Evolutionary conservation across 2,888 invertebrate species (phyloP), one percentile per base, ranked within the genome.

Genomic region (Trissoscelio sp.): DNA sequence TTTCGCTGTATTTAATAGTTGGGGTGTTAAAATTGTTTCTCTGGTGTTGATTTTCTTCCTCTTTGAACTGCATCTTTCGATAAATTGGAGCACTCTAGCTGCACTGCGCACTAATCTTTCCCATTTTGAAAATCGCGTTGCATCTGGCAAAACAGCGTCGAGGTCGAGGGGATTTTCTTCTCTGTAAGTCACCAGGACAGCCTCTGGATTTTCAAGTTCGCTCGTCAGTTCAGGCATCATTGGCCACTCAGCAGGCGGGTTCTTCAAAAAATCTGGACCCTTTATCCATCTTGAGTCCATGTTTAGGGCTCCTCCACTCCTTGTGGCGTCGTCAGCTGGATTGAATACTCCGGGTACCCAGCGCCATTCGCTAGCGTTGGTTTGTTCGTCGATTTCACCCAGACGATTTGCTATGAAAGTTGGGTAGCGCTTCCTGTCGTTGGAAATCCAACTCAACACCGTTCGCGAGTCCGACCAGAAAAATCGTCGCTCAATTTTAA

Each of bases 111-210:
- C 55, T 12, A 74, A 28, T 0, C 74, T 46, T 9, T 64, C 0
- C 80, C 74, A 80, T 0, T 31, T 46, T 1, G 74, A 80, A 28
- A 80, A 80, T 0, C 64, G 69, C 0, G 1, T n/a, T 1, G 9
- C 44, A 9, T 69, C 20, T 0, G 69, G 57, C 9, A 53, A 28
- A 11, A 9, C 6, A 2, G 6, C 34, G 34, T 34, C 11, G 2
- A 34, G 34, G 9, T 34, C 11, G 6, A 6, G 28, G 28, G 3
- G 3, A 3, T 3, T 5, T 28, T 28, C 6, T 4, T 37, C n/a
- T 2, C 6, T 37, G 9, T 37, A n/a, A n/a, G 28, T 28, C 4
- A 28, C 3, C 6, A 28, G 6, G 4, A 28, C 28, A 6, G 28
- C 28, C 6, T 28, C 28, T 28, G 3, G 3, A 9, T 6, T 9